These are phyloP conservation scores for Caradrina kadenii DNA, from an alignment of 2,888 invertebrate species.

Conservation along the genomic window DNA sequence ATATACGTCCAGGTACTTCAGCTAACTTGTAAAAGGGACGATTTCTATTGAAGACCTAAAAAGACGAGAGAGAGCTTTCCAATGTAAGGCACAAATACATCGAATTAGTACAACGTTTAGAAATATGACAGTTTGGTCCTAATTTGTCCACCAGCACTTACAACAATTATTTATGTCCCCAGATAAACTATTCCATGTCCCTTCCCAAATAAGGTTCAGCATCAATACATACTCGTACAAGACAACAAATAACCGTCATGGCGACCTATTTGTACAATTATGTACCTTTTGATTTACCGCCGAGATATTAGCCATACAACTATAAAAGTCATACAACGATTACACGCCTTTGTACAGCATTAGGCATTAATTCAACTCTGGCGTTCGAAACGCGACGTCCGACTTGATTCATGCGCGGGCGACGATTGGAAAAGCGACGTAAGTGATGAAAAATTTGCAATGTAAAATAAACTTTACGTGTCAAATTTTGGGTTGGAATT, in stretches of 20 bases:
- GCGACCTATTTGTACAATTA: slow-evolving; percentile 77
- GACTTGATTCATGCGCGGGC: slow-evolving; percentile 81
- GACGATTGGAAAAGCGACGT: slow-evolving; percentile 67
- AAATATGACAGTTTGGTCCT: slow-evolving; percentile 44
- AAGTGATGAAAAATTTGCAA: slow-evolving; percentile 54
- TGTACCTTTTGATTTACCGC: slow-evolving; percentile 79
- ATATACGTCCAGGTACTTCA: neutral
- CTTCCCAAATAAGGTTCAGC: slow-evolving; percentile 59
- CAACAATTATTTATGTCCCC: slow-evolving; percentile 32
- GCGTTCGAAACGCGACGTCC: slow-evolving; percentile 72
- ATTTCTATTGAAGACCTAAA: slow-evolving; percentile 7
- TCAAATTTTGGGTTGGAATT: slow-evolving; percentile 39
- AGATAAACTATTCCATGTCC: slow-evolving; percentile 50
- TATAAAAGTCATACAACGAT: slow-evolving; percentile 84
- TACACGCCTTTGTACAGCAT: slow-evolving; percentile 82
- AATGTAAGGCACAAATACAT: slow-evolving; percentile 10
- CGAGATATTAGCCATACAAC: slow-evolving; percentile 71
- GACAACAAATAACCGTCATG: slow-evolving; percentile 60
- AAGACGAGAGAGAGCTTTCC: slow-evolving; percentile 13
- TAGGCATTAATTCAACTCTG: slow-evolving; percentile 78
- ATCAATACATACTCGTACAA: slow-evolving; percentile 54
- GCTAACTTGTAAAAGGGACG: neutral
- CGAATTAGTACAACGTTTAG: slow-evolving; percentile 27
- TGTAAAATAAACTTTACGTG: slow-evolving; percentile 53
- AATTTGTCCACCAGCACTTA: slow-evolving; percentile 42